Base-by-base conservation (phyloP, 2,113 vertebrate genomes). In the Oncorhynchus clarkii region DNA sequence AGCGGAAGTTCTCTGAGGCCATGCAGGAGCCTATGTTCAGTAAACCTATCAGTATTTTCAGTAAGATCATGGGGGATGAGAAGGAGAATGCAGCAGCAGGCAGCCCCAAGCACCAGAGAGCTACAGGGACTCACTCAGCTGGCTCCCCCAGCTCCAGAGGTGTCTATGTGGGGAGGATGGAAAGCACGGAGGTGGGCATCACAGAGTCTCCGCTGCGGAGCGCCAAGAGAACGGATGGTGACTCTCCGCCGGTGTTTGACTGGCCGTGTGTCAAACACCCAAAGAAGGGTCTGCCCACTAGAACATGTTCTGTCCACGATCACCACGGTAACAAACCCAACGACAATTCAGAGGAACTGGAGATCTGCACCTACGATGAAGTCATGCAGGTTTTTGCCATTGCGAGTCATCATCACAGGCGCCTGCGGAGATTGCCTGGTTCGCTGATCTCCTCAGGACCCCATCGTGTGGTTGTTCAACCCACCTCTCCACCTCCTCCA, bases 31-130 rank as follows among this genome's bases (percentile, higher is more conserved):
- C 95, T 1, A 93, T 96, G 87, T 94, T 97, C 49, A 96, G 92
- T 73, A 96, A 95, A 78, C 51, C 51, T 54, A 83, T 95, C 67
- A 95, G 82, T 80, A 93, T 96, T 86, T 94, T 97, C 49, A 96
- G 92, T 73, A 96, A 95, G 79, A 95, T 97, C 45, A 95, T 94
- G 88, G 91, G 92, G 3, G 96, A 97, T 49, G 96, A 97, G 54
- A 92, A 86, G 12, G 48, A 77, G 0, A 16, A 75, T 71, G 62
- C 62, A 31, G 49, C 78, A 67, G 70, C 69, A 6, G 86, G 88
- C 12, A 90, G 89, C 64, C 89, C 91, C 65, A 93, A 93, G 77
- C 88, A 89, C 79, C 87, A 89, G 27, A 34, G 67, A 16, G 74
- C 72, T 68, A 71, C 78, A 22, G 86, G 87, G 77, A 78, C 26